phyloP scores from a whole-genome alignment of 2,113 vertebrate genomes.

The Cynoglossus semilaevis region DNA sequence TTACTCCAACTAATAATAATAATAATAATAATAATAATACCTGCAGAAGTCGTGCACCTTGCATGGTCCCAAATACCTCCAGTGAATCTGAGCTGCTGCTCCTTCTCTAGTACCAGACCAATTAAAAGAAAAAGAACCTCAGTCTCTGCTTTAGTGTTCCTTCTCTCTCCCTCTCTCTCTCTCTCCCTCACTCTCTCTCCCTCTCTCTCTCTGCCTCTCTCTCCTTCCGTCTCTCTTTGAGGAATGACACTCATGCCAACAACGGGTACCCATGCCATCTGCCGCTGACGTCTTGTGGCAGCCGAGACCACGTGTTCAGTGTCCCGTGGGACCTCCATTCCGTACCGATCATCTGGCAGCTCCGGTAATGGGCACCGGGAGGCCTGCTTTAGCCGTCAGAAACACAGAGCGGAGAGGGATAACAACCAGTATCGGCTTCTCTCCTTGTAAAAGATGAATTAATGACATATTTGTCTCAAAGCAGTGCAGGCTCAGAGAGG shows the following conservation, averaged over 20 bases:
- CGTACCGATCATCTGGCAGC: constrained; percentile 98
- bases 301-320: constrained; percentile 90
- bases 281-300: constrained; percentile 99
- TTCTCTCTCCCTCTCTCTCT: constrained; percentile 1
- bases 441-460: constrained; percentile 38
- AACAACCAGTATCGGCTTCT: constrained; percentile 76
- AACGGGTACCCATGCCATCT: constrained; percentile 99
- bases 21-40: constrained; percentile 69
- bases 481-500: background rate
- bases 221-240: constrained; percentile 78
- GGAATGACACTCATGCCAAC: constrained; percentile 99
- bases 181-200: constrained; percentile 71
- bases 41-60: constrained; percentile 86
- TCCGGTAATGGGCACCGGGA: constrained; percentile 97
- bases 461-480: constrained; percentile 20
- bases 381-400: constrained; percentile 96
- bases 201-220: constrained; percentile 72
- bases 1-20: too few relatives aligned
- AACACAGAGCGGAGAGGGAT: constrained; percentile 85
- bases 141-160: constrained; percentile 72
- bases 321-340: constrained; percentile 94
- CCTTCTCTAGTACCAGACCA: constrained; percentile 81
- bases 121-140: constrained; percentile 78
- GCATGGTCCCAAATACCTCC: constrained; percentile 89
- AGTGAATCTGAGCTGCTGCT: constrained; percentile 83